Evolutionary conservation across 2,113 vertebrate genomes (phyloP), one percentile per base, ranked within the genome.

Genomic region (cat (Felis catus)): DNA sequence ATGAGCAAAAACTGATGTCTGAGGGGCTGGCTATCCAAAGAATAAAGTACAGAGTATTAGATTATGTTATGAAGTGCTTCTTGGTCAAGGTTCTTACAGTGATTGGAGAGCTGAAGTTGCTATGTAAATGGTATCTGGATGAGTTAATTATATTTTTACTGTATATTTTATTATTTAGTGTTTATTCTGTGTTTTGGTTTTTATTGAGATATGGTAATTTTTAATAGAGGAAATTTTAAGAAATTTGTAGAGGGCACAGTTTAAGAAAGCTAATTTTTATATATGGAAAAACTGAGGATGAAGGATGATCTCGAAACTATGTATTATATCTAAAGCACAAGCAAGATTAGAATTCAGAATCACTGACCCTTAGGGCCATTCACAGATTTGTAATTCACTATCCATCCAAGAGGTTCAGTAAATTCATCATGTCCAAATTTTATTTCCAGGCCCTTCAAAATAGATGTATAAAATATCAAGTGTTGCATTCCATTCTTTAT

Each of bases 131-230:
- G 0, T 83, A 55, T 89, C 41, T 88, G 14, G 27, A 78, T 88
- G n/a, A 78, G 0, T 51, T 79, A 8, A 61, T 70, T 79, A 5
- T n/a, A 63, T 73, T 73, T 93, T 65, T 83, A 84, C 27, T 70
- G 25, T 87, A 23, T 6, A 73, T 87, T 95, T 53, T 82, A 33
- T 90, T 93, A 94, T 21, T 65, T 76, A 65, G 25, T 82, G 11
- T 70, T 76, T 81, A 31, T 95, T 86, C n/a, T 61, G 8, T 92
- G 21, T 82, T 94, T 96, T 29, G 33, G 29, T 78, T 89, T 89
- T 48, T 61, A 86, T 61, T 73, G 36, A 5, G 83, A 29, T 86
- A 81, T 79, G 14, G 53, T 70, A 71, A 51, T 66, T 76, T 97
- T 92, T 63, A 87, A 65, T 27, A 90, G 70, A 79, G 70, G 27